A percentile compares a stretch with the other conserved stretches of the same genome.
These are phyloP conservation scores for Lasioglossum marginatum DNA, from an alignment of 2,888 invertebrate species.

Conservation along the genomic window DNA sequence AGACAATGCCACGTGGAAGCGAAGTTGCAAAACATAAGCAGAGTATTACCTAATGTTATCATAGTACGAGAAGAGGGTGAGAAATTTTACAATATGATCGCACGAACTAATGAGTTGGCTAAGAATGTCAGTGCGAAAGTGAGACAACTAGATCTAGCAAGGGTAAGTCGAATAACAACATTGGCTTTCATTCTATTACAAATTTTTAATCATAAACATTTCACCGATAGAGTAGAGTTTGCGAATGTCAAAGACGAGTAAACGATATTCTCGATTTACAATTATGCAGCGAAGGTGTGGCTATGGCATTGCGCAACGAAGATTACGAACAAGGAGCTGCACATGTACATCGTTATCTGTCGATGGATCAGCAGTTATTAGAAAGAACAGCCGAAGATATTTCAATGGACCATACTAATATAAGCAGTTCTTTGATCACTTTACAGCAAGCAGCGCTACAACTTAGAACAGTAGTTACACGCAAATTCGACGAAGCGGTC, in stretches of 20 bases:
- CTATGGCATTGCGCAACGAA: constrained; percentile 96
- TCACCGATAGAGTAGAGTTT: constrained; percentile 91
- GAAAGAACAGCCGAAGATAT: constrained; percentile 92
- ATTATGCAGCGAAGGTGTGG: constrained; percentile 98
- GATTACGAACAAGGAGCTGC: constrained; percentile 99
- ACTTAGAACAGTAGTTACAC: constrained; percentile 89
- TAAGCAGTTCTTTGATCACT: constrained; percentile 89
- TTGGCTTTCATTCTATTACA: neutral
- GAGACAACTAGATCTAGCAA: constrained; percentile 95
- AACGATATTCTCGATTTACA: constrained; percentile 98
- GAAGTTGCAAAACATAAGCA: constrained; percentile 92
- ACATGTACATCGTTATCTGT: constrained; percentile 96
- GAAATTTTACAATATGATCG: constrained; percentile 93
- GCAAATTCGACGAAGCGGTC: constrained; percentile 96
- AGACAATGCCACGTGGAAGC: constrained; percentile 92
- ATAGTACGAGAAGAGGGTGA: constrained; percentile 92
- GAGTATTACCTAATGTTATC: constrained; percentile 92
- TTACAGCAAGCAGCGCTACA: constrained; percentile 92
- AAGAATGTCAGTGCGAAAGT: constrained; percentile 98
- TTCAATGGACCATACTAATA: constrained; percentile 88
- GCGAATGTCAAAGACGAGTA: constrained; percentile 96
- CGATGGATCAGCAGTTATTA: constrained; percentile 94
- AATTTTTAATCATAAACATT: constrained; percentile 23
- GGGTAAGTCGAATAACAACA: constrained; percentile 86
- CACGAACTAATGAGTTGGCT: constrained; percentile 94